Evolutionary conservation across 2,113 vertebrate genomes (phyloP).

Genomic region (Heptranchias perlo): DNA sequence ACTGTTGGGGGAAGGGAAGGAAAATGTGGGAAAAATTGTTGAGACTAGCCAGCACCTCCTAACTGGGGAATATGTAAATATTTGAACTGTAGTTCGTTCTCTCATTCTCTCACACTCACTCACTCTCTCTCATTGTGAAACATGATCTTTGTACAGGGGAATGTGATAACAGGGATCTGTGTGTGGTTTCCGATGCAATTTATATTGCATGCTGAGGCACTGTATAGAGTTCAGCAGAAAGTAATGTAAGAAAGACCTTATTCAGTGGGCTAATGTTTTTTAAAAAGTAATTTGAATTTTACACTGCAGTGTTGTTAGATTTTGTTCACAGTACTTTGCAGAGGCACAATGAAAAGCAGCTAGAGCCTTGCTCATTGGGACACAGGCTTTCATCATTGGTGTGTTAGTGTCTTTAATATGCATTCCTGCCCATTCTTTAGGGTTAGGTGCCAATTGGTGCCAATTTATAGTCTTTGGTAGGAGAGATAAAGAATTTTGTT

Average conservation of each 20-base stretch:
- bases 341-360: not conserved
- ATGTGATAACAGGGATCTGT: not conserved
- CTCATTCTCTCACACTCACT: too few species aligned
- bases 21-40: not conserved
- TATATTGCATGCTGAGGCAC: not conserved
- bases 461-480: not conserved
- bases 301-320: not conserved
- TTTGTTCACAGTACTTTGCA: not conserved
- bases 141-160: not conserved
- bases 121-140: not conserved
- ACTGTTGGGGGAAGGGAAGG: not conserved
- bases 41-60: not conserved
- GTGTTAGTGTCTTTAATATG: too few species aligned
- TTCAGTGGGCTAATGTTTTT: not conserved
- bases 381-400: not conserved
- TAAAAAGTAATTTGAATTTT: not conserved
- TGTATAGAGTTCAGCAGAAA: not conserved
- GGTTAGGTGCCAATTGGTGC: not conserved
- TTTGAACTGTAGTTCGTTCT: not conserved
- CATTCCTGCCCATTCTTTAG: too few species aligned
- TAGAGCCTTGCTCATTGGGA: not conserved
- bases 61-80: not conserved
- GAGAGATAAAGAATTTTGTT: not conserved
- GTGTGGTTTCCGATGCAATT: slow-evolving; percentile 9
- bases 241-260: not conserved